phyloP scores from a whole-genome alignment of 1,140 invertebrate genomes.

The Cotesia typhae region DNA sequence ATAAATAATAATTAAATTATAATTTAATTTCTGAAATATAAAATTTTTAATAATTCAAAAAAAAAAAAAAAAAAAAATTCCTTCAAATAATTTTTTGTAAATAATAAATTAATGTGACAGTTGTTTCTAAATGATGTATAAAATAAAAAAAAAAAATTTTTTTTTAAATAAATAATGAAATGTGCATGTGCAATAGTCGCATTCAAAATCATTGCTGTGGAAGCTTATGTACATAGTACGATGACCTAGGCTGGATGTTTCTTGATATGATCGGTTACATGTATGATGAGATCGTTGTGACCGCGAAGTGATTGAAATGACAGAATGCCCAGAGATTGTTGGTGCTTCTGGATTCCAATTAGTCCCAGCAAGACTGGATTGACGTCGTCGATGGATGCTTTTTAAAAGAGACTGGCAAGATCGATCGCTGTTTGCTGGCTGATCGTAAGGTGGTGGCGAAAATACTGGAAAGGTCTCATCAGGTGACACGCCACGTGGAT shows the following conservation, averaged over 20 bases:
- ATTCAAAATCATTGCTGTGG: slow-evolving; percentile 29
- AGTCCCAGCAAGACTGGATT: slow-evolving; percentile 64
- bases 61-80: not conserved
- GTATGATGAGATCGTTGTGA: slow-evolving; percentile 81
- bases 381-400: slow-evolving; percentile 55
- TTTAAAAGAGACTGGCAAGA: slow-evolving; percentile 26
- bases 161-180: not conserved
- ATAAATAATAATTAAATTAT: slow-evolving; percentile 34
- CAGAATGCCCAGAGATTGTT: slow-evolving; percentile 70
- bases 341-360: slow-evolving; percentile 66
- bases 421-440: slow-evolving; percentile 34
- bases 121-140: not conserved
- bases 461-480: slow-evolving; percentile 86
- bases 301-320: slow-evolving; percentile 75
- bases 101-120: too few species aligned
- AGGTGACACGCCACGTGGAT: slow-evolving; percentile 72
- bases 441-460: slow-evolving; percentile 77
- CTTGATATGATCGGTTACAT: slow-evolving; percentile 70
- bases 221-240: slow-evolving; percentile 58
- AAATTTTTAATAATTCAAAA: slow-evolving; percentile 37
- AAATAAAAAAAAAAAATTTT: not conserved
- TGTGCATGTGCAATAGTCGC: slow-evolving; percentile 19
- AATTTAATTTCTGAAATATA: slow-evolving; percentile 2
- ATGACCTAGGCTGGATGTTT: slow-evolving; percentile 42
- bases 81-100: not conserved